phyloP scores from a whole-genome alignment of 2,888 invertebrate genomes.

The Agelastica alni region DNA sequence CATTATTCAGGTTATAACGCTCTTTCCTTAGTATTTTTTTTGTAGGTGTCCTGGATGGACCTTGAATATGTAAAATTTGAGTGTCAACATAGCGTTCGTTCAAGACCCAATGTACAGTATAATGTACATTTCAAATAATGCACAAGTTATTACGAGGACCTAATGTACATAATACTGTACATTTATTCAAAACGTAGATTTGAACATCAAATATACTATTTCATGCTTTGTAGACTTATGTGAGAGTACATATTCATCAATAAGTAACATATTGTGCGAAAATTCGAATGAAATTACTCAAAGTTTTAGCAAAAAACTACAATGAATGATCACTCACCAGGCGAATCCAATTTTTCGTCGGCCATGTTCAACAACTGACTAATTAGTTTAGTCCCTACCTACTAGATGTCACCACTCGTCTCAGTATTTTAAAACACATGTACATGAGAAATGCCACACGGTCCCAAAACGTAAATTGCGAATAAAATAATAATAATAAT shows the following conservation, averaged over 20 bases:
- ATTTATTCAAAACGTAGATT: neutral
- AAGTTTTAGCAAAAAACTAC: too few relatives aligned
- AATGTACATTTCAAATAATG: neutral
- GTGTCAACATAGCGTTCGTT: neutral
- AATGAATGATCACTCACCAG: neutral
- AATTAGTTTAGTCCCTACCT: too few relatives aligned
- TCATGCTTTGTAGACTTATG: neutral
- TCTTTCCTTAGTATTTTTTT: neutral
- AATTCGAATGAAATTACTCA: too few relatives aligned
- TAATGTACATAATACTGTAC: neutral
- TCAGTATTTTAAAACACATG: too few relatives aligned
- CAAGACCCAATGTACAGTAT: neutral
- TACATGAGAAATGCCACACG: too few relatives aligned
- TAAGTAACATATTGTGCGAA: too few relatives aligned
- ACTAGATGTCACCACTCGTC: neutral
- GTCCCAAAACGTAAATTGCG: too few relatives aligned
- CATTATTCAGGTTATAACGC: neutral
- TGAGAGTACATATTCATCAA: neutral
- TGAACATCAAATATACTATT: neutral
- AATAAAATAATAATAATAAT: neutral
- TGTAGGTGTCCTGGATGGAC: neutral
- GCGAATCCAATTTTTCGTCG: neutral
- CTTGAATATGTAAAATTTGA: neutral
- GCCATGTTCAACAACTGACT: too few relatives aligned
- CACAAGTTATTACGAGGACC: neutral